These are phyloP conservation scores for Microplitis deprimator DNA, from an alignment of 2,888 invertebrate species.

Conservation along the genomic window DNA sequence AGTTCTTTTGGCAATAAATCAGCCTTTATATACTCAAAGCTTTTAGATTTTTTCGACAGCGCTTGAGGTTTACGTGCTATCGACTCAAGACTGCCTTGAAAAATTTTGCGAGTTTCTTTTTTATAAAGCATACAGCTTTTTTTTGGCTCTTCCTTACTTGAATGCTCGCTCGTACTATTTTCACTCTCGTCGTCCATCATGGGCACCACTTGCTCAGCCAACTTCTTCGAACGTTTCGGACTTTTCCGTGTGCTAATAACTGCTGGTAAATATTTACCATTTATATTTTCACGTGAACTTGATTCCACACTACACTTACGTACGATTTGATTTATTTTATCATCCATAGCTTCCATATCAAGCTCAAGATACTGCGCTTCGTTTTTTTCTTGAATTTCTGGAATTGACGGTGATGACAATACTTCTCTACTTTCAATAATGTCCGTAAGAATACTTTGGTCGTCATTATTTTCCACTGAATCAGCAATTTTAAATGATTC, in stretches of 20 bases:
- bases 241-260: conserved; percentile 65
- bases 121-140: background rate
- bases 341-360: background rate
- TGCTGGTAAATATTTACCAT: conserved; percentile 67
- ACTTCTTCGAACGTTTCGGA: conserved; percentile 46
- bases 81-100: conserved; percentile 61
- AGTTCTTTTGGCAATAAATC: conserved; percentile 48
- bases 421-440: background rate
- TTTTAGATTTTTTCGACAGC: conserved; percentile 66
- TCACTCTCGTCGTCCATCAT: conserved; percentile 34
- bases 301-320: conserved; percentile 4
- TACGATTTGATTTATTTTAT: background rate
- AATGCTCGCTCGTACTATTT: conserved; percentile 35
- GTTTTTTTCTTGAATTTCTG: conserved; percentile 3
- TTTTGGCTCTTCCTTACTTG: background rate
- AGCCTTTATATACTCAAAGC: conserved; percentile 66
- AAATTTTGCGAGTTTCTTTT: conserved; percentile 41
- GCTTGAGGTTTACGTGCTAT: conserved; percentile 48
- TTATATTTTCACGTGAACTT: conserved; percentile 58
- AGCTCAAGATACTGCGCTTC: conserved; percentile 7
- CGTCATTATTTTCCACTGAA: conserved; percentile 8
- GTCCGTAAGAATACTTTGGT: conserved; percentile 12
- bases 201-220: conserved; percentile 41
- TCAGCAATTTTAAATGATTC: background rate
- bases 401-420: background rate